Evolutionary conservation across 2,888 invertebrate genomes (phyloP).

Genomic region (Chironomus riparius): DNA sequence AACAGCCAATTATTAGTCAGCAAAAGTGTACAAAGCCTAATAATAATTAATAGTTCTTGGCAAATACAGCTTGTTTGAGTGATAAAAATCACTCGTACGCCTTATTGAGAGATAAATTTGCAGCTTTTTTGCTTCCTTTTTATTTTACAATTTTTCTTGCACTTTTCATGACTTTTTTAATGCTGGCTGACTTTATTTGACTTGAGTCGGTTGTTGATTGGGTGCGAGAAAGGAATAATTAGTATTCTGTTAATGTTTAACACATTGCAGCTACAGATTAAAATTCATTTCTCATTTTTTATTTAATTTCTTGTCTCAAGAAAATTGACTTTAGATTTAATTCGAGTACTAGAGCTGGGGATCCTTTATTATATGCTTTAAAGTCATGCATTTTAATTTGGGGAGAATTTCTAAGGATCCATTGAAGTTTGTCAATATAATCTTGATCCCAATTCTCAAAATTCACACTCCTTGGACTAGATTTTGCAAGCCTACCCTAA

Average conservation of each 20-base stretch:
- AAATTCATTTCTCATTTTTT: neutral
- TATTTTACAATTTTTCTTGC: neutral
- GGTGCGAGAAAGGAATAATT: neutral
- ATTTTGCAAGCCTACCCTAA: too few species aligned
- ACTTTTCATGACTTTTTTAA: neutral
- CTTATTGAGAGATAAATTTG: conserved; percentile 1
- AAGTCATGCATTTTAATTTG: too few species aligned
- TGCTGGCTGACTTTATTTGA: neutral
- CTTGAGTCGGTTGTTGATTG: too few species aligned
- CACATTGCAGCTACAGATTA: neutral
- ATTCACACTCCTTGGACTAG: too few species aligned
- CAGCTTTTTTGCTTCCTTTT: neutral
- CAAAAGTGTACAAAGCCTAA: neutral
- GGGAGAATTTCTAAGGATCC: too few species aligned
- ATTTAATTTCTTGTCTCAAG: neutral
- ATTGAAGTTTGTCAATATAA: too few species aligned
- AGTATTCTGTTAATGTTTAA: conserved; percentile 5
- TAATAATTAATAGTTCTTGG: neutral
- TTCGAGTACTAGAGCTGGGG: too few species aligned
- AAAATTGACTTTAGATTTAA: neutral
- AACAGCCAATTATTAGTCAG: conserved; percentile 1
- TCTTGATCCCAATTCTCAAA: too few species aligned
- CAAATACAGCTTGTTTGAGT: conserved; percentile 3
- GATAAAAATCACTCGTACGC: neutral
- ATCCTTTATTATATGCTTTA: too few species aligned